Base-by-base conservation (phyloP, 2,888 invertebrate species). In the Eudemis profundana region DNA sequence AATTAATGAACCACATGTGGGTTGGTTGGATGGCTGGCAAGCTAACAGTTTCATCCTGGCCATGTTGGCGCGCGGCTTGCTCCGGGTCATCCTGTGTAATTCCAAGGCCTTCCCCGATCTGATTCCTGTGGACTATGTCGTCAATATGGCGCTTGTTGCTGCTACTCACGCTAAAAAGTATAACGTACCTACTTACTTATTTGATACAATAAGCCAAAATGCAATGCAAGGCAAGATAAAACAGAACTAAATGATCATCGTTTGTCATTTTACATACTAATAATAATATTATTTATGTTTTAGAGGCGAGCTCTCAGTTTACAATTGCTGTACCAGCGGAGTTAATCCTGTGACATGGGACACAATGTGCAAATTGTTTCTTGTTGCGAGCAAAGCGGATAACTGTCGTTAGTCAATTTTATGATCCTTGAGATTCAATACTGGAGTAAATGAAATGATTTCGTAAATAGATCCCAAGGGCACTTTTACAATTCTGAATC, bases 11-110 rank as follows among this genome's bases (percentile, higher is more conserved):
- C 95, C 95, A 1, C 91, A 94, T 73, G 94, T 95, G 75, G 96
- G 96, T 63, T 98, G 98, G 98, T 95, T 97, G 70, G 98, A 98
- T 85, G 98, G 97, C 84, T 94, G 96, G 87, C 97, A 97, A 83
- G 98, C 98, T 53, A 96, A 95, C 38, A 95, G 95, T 65, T 95
- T 95, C 84, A 92, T 94, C 61, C 93, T 95, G 92, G 91, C 96
- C 72, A 94, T 95, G 56, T 93, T 94, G 49, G 94, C 93, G 72
- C 93, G 94, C 81, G 94, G 94, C 68, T 78, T 94, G 53, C 93
- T 95, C 85, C 94, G 96, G 72, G 95, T 96, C 60, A 95, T 97
- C 94, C 92, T 95, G 77, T 96, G 96, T 78, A 93, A 95, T 77
- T 93, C 94, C 69, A 87, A 95, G 72, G 94, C 94, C 84, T 93